A percentile compares a stretch with the other conserved stretches of the same genome.
Evolutionary conservation across 2,113 vertebrate species (phyloP).

Genomic region (Lophochroa leadbeateri): DNA sequence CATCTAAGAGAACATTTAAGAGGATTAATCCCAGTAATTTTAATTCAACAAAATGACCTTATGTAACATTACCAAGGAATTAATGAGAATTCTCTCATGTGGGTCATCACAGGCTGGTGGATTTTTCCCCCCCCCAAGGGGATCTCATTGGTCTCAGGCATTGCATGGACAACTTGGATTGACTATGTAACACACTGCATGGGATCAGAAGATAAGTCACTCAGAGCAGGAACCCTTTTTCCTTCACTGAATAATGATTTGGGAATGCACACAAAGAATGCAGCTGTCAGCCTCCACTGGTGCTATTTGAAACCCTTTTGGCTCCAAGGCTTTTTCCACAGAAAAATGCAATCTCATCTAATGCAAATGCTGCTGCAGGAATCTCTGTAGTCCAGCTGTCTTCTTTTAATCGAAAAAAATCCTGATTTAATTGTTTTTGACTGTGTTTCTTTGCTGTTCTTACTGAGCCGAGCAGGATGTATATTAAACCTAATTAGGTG

Average conservation of each 20-base stretch:
- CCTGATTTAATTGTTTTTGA: slow-evolving; percentile 30
- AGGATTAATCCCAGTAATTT: slow-evolving; percentile 68
- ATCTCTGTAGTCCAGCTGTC: slow-evolving; percentile 6
- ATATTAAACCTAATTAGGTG: slow-evolving; percentile 38
- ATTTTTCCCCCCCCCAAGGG: background rate
- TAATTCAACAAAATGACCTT: slow-evolving; percentile 51
- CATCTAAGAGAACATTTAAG: slow-evolving; percentile 53
- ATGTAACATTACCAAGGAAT: slow-evolving; percentile 15
- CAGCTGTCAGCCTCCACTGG: slow-evolving; percentile 27
- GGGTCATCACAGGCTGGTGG: background rate
- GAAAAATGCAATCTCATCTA: slow-evolving; percentile 54
- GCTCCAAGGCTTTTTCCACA: slow-evolving; percentile 38
- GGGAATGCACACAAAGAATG: background rate
- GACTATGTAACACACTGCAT: background rate
- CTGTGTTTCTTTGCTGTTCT: slow-evolving; percentile 17
- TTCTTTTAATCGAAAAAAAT: background rate
- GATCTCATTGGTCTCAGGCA: background rate
- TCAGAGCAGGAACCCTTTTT: background rate
- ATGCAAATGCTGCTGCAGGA: slow-evolving; percentile 45
- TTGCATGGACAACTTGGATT: background rate
- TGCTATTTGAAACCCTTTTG: slow-evolving; percentile 38
- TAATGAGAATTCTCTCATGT: slow-evolving; percentile 33
- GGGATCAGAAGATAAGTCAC: background rate
- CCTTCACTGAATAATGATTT: background rate
- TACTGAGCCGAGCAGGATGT: background rate